Base-by-base conservation (phyloP, 2,888 invertebrate genomes). In the Quadriops clusia region DNA sequence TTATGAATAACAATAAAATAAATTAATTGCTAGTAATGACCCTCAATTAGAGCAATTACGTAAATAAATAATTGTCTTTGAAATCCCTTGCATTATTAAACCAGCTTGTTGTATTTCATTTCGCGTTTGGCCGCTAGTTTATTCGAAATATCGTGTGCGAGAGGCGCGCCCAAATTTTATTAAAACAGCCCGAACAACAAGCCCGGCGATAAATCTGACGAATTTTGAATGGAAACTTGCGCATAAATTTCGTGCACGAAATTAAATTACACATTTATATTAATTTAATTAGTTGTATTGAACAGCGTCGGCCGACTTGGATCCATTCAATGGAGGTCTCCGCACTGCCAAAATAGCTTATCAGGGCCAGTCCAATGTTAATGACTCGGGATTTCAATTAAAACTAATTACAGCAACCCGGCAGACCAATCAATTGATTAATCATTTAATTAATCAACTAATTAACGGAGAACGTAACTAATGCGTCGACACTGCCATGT, bases 351-450 rank as follows among this genome's bases (percentile, higher is more conserved):
- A 62, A 69, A 64, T 68, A 61, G 64, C 69, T 68, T 69, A 70
- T 60, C 58, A 47, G 60, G 58, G 62, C 47, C 59, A 64, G 63
- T 59, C 62, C 65, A 41, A 68, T 64, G 68, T 66, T 70, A 69
- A 68, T 70, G 70, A 70, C 69, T 70, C 66, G 53, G 71, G 71
- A 72, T 73, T 72, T 72, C 72, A 74, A 74, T 74, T 74, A 73
- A 69, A 70, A 59, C 58, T 59, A 60, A 59, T 61, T 61, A 61
- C 54, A 44, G 49, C 52, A 49, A 49, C 52, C 51, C 54, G 53
- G 51, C 56, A 54, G 54, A 51, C 56, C 57, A 55, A 59, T 61
- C 56, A 57, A 56, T 60, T 59, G 58, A 60, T 60, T 60, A 59
- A 58, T 58, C 54, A 59, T 54, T 55, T 57, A 54, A 59, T 58